Base-by-base conservation (phyloP, 2,888 invertebrate genomes). In the Epirrhoe alternata region DNA sequence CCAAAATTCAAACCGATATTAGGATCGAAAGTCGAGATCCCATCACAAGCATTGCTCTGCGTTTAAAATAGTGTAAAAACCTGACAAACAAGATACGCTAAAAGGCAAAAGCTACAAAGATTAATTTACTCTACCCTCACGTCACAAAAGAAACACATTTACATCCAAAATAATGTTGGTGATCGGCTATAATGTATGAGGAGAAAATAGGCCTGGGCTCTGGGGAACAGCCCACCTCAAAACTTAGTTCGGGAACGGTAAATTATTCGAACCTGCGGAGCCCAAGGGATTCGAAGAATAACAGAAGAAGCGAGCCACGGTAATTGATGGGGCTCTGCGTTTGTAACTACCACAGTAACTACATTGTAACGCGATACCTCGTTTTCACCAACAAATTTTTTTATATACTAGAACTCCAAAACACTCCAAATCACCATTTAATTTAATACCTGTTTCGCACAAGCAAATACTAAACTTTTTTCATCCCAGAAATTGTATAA, bases 231-330 rank as follows among this genome's bases (percentile, higher is more conserved):
- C 85, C 84, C 80, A 84, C 86, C 85, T 87, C 86, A 85, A 86
- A 87, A 88, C 85, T 87, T 85, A 84, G 85, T 86, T 84, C 77
- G 82, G 74, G 75, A 86, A 84, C 86, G 84, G 87, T 90, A 89
- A 89, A 89, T 90, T 89, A 89, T 90, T 87, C 87, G 73, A 69
- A 77, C 77, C 80, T 74, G 60, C 59, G 54, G 70, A 51, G 65
- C 87, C 74, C 82, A 38, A 5, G 85, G 82, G 89, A 74, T 50
- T 49, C 17, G 69, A 87, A 86, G 86, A 87, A 88, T 86, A 88
- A 86, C 84, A 84, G 81, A 86, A 86, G 87, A 86, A 63, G 16
- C 53, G 83, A 68, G 76, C 80, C 73, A 77, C 66, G 70, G 80
- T 85, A 84, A 86, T 85, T 83, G 83, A 87, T 84, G 78, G 79